Base-by-base conservation (phyloP, 1,140 invertebrate species). In the Sarcophaga bullata region DNA sequence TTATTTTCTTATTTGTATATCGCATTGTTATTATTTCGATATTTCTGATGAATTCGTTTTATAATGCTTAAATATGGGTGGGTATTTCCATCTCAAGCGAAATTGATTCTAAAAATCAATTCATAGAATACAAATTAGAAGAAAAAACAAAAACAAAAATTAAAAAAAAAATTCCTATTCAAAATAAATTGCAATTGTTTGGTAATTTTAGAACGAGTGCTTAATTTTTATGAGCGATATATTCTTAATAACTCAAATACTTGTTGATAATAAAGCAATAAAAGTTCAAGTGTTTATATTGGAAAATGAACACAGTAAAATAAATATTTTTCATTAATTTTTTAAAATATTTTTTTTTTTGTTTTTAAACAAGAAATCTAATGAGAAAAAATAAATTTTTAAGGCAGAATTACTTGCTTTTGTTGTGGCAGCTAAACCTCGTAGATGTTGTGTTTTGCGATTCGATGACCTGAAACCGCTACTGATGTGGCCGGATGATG, bases 391-490 rank as follows among this genome's bases (percentile, higher is more conserved):
- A 13, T 58, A n/a, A 13, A n/a, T n/a, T 58, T 58, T 83, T 37
- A 50, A 73, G 81, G 52, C 86, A 84, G 87, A 89, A 87, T 85
- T 89, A 89, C 88, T 89, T 89, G 86, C 81, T 89, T 88, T 89
- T 48, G 80, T 73, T 52, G 82, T 80, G 46, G 78, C 75, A 10
- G 48, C 48, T 78, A 78, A 19, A 52, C 75, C 75, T 52, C 75
- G 50, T 47, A 78, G 49, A 78, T 78, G 47, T 78, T 78, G 75
- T 11, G 75, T 17, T 52, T 78, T 78, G 13, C 75, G 75, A 78
- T 78, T 78, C 3, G 75, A 78, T 25, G 75, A 78, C 9, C 48
- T 50, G n/a, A 49, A 50, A 50, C n/a, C 3, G 49, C 9, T 17
- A 78, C 19, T 78, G 15, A n/a, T 49, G 48, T 48, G 17, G n/a